Evolutionary conservation across 92 coral and sea anemone genomes (phyloP).

Genomic region (Blastomussa wellsi): DNA sequence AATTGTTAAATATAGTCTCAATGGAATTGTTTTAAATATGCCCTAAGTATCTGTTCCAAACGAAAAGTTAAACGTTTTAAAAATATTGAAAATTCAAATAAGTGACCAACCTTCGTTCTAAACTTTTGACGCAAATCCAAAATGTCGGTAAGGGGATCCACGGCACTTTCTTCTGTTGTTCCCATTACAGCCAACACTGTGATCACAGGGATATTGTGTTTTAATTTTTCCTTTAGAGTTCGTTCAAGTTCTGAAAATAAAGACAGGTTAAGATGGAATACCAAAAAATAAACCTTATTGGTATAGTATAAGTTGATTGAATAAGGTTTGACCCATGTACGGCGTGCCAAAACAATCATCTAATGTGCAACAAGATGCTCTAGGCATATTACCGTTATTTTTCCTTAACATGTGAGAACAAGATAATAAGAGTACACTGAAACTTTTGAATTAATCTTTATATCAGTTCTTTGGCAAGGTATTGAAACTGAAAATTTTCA

Average conservation of each 20-base stretch:
- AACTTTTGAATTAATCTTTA: too few species aligned
- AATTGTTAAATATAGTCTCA: too few species aligned
- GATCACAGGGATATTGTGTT: constrained; percentile 64
- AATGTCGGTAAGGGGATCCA: constrained; percentile 79
- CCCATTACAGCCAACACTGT: constrained; percentile 79
- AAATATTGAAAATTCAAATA: too few species aligned
- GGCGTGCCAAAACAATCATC: background rate
- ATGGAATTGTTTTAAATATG: background rate
- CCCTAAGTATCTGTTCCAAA: background rate
- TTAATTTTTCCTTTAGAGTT: constrained; percentile 45
- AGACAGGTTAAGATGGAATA: background rate
- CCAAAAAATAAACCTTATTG: background rate
- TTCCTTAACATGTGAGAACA: too few species aligned
- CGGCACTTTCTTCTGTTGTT: constrained; percentile 92
- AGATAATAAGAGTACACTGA: too few species aligned
- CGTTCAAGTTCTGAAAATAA: constrained; percentile 50
- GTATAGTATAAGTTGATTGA: too few species aligned
- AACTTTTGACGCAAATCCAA: constrained; percentile 63
- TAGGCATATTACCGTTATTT: too few species aligned
- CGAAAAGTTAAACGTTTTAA: background rate
- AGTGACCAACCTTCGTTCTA: constrained; percentile 61
- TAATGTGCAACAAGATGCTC: too few species aligned
- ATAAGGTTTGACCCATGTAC: background rate
- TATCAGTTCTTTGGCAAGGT: too few species aligned
- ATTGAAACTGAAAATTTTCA: too few species aligned